Evolutionary conservation across 2,888 invertebrate species (phyloP), one percentile per base, ranked within the genome.

Genomic region (Cheilosia grossa): DNA sequence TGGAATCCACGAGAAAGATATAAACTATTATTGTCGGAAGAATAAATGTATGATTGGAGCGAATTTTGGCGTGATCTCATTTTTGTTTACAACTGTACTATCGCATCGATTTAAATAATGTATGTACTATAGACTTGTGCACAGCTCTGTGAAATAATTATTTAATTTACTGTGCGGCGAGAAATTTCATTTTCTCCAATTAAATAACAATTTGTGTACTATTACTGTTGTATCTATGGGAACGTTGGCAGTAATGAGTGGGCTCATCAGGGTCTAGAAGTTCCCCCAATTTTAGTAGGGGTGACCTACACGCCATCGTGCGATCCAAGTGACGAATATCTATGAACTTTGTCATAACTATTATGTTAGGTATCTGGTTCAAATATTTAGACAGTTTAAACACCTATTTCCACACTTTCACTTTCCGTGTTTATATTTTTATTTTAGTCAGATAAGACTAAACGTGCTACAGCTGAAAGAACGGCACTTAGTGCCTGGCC

Each of bases 1-100:
- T 69, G 78, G 78, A 70, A 56, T 13, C 27, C 30, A 30, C 49
- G 42, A 17, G 24, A 33, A 59, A 47, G 59, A 56, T 47, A 74
- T 72, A 72, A 66, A 66, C 30, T 51, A n/a, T 40, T n/a, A n/a
- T 13, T 21, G 17, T 4, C 19, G 42, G 49, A 40, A 13, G 51
- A 59, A n/a, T 5, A 53, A 44, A 30, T n/a, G 44, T 19, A 42
- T n/a, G 27, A 30, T 54, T 37, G 4, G 37, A 49, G 19, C 1
- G 17, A 33, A 33, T 44, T 63, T 73, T 49, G 6, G 40, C 19
- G 27, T 74, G 74, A 66, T 74, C 56, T 58, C 37, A 49, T 56
- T 63, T 40, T 51, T 19, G 47, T 49, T 49, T 21, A 21, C n/a
- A 40, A 9, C 19, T 17, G 17, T 30, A 30, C 30, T 30, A 30